These are phyloP conservation scores for Auanema sp. DNA, from an alignment of 2,888 invertebrate genomes.

Conservation along the genomic window DNA sequence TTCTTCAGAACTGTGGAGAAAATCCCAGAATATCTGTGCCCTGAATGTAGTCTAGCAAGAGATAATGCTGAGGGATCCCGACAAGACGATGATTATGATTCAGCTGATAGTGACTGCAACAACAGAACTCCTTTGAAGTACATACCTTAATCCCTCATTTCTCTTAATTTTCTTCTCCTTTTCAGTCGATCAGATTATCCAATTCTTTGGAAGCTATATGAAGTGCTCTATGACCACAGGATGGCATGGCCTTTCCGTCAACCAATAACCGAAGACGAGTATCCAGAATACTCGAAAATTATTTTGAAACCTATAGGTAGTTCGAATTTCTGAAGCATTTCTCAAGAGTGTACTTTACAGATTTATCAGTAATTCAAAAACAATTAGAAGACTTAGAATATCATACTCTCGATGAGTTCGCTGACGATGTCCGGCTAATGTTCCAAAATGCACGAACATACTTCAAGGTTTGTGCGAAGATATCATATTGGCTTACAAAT, in stretches of 20 bases:
- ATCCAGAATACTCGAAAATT: slow-evolving; percentile 88
- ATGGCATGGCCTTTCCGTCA: slow-evolving; percentile 98
- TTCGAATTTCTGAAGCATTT: slow-evolving; percentile 35
- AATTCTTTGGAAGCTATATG: slow-evolving; percentile 34
- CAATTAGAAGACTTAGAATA: slow-evolving; percentile 64
- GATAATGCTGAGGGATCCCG: not conserved
- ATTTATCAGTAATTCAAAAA: slow-evolving; percentile 80
- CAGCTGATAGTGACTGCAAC: slow-evolving; percentile 1
- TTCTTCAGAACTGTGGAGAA: slow-evolving; percentile 77
- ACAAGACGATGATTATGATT: slow-evolving; percentile 23
- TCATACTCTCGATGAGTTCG: slow-evolving; percentile 75
- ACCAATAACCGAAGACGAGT: slow-evolving; percentile 91
- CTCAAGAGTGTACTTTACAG: slow-evolving; percentile 69
- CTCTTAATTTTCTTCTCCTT: not conserved
- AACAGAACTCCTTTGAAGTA: slow-evolving; percentile 14
- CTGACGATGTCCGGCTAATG: slow-evolving; percentile 95
- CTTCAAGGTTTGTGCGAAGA: slow-evolving; percentile 1
- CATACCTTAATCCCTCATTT: not conserved
- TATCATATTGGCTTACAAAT: not conserved
- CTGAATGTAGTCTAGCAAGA: slow-evolving; percentile 75
- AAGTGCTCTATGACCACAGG: slow-evolving; percentile 35
- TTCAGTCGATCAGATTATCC: slow-evolving; percentile 38
- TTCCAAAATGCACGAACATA: slow-evolving; percentile 84
- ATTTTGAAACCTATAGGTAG: slow-evolving; percentile 67
- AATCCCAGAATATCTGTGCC: slow-evolving; percentile 94